These are phyloP conservation scores for Meteorus cinctellus DNA, from an alignment of 2,888 invertebrate species.

Conservation along the genomic window DNA sequence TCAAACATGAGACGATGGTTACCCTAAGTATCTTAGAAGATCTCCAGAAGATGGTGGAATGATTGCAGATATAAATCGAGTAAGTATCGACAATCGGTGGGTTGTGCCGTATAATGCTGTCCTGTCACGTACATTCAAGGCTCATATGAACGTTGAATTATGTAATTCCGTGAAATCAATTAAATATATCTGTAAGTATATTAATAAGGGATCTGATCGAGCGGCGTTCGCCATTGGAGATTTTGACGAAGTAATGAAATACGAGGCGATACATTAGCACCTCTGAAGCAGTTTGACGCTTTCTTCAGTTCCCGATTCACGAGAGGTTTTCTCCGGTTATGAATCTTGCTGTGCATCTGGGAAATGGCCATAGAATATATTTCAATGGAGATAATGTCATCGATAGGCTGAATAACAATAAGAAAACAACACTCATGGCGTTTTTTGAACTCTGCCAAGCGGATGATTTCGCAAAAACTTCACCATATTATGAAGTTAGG, in stretches of 20 bases:
- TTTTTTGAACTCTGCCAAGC: constrained; percentile 65
- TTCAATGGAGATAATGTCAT: constrained; percentile 17
- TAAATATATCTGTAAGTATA: constrained; percentile 72
- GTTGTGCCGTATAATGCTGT: too few species aligned
- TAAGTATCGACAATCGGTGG: too few species aligned
- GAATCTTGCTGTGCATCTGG: constrained; percentile 58
- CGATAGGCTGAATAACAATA: not conserved
- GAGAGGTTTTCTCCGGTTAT: not conserved
- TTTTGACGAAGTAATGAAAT: constrained; percentile 4
- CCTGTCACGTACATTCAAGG: not conserved
- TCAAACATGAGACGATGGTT: too few species aligned
- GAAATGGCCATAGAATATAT: constrained; percentile 58
- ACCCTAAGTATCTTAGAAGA: too few species aligned
- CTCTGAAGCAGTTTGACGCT: too few species aligned
- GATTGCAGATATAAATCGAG: too few species aligned
- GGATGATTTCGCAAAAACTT: constrained; percentile 65
- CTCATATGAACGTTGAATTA: constrained; percentile 19
- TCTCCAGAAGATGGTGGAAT: too few species aligned
- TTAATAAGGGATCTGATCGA: constrained; percentile 69
- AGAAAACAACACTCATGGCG: constrained; percentile 53
- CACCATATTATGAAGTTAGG: constrained; percentile 54
- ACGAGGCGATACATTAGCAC: constrained; percentile 13
- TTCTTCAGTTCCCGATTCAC: too few species aligned
- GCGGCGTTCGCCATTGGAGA: constrained; percentile 60
- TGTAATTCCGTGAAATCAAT: constrained; percentile 68